Evolutionary conservation across 1,140 invertebrate species (phyloP), one percentile per base, ranked within the genome.

Genomic region (Apis cerana): DNA sequence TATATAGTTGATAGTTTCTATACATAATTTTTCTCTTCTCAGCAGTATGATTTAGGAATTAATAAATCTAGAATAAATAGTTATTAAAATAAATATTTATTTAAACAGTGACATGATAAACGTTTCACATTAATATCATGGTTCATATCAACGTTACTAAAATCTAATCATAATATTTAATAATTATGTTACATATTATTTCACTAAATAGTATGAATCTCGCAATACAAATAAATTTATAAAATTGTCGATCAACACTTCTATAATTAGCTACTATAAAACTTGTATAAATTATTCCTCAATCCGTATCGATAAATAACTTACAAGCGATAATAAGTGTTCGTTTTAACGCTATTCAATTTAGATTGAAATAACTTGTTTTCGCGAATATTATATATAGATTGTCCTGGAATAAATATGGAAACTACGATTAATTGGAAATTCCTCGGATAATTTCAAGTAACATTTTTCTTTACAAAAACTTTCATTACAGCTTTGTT

Each of bases 281-380:
- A 52, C 21, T 4, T 23, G 43, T n/a, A 48, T 65, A 68, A 81
- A 75, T 81, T 59, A 75, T 64, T 43, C n/a, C 61, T 11, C 43
- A 1, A 9, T 17, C 0, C 27, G 48, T 48, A 52, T 33, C 48
- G 59, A 82, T 82, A 82, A 68, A 82, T 82, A 69, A 68, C 27
- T 21, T 56, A 21, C 43, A 52, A 19, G 15, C 5, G 72, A 76
- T 82, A 82, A 76, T 52, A 43, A 56, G 27, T 59, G 43, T 68
- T 27, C 62, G 54, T 33, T 17, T 56, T 56, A 52, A 74, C 50
- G 50, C 27, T 27, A 9, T 23, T n/a, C 7, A 19, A 27, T 12
- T 23, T 13, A 23, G 17, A 23, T 23, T 27, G n/a, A 75, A 58
- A 13, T n/a, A 65, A 56, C 27, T 48, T 21, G 59, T 11, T 15